Conservation (phyloP, 2,113 vertebrate genomes). For the Ursus arctos region DNA sequence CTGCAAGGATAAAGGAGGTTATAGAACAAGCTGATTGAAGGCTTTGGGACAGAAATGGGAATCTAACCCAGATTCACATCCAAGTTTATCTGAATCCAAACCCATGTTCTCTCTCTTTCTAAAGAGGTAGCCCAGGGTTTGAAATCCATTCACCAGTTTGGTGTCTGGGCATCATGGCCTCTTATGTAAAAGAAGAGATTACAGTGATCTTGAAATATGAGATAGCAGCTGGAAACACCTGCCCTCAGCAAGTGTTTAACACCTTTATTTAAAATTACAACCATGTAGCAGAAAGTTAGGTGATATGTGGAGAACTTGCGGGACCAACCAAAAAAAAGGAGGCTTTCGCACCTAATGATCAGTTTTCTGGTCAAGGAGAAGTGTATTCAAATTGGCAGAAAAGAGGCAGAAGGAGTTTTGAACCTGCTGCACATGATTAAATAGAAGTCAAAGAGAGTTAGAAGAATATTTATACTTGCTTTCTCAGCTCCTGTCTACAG, state of each 20-base stretch:
- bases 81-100: neutral
- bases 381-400: constrained; percentile 46
- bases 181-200: neutral
- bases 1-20: neutral
- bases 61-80: neutral
- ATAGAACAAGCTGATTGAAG: neutral
- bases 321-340: neutral
- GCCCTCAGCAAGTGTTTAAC: neutral
- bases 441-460: neutral
- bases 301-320: neutral
- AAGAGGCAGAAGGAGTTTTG: neutral
- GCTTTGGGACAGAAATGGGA: neutral
- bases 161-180: neutral
- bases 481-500: neutral
- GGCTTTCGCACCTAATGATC: neutral
- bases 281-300: neutral
- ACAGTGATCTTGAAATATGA: neutral
- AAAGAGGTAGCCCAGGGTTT: neutral
- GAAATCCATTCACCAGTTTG: neutral
- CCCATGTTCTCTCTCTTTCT: neutral
- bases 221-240: neutral
- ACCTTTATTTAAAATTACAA: constrained; percentile 1
- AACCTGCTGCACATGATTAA: neutral
- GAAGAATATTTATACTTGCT: neutral
- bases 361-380: constrained; percentile 49